Percentiles rank a stretch among this genome's conserved stretches.
Evolutionary conservation across 2,888 invertebrate species (phyloP).

Genomic region (Ormyrus thymus): DNA sequence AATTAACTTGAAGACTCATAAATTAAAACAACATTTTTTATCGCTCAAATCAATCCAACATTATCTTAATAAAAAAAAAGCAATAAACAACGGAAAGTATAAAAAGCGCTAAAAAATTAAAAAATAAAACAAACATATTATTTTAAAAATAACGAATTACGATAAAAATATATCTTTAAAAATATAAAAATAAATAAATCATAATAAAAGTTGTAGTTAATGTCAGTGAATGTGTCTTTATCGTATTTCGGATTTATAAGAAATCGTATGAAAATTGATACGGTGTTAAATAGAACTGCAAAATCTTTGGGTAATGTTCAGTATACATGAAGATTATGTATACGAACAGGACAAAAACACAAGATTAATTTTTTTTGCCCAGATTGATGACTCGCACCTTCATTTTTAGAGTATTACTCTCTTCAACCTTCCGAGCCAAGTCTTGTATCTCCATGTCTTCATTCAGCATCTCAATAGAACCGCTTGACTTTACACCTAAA

Average conservation of each 20-base stretch:
- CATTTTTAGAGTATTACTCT: conserved; percentile 67
- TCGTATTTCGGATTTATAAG: conserved; percentile 31
- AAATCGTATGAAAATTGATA: conserved; percentile 3
- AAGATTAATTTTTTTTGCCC: conserved; percentile 19
- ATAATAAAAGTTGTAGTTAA: background rate
- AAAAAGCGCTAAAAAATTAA: conserved; percentile 7
- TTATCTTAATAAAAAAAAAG: conserved; percentile 22
- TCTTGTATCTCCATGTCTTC: conserved; percentile 66
- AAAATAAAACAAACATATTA: conserved; percentile 26
- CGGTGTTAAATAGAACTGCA: background rate
- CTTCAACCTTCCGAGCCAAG: conserved; percentile 64
- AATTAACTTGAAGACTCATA: no score
- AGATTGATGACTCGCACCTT: conserved; percentile 71
- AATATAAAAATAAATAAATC: background rate
- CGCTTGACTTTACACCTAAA: conserved; percentile 70
- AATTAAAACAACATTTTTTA: no score
- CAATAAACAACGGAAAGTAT: conserved; percentile 4
- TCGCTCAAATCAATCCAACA: background rate
- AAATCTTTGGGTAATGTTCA: conserved; percentile 3
- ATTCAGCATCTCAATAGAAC: conserved; percentile 65
- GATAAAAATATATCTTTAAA: conserved; percentile 22
- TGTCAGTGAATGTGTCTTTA: conserved; percentile 13
- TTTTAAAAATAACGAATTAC: conserved; percentile 42
- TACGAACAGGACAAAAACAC: conserved; percentile 29
- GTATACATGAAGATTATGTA: conserved; percentile 9